Base-by-base conservation (phyloP, 2,888 invertebrate genomes). In the Chalcis sispes region DNA sequence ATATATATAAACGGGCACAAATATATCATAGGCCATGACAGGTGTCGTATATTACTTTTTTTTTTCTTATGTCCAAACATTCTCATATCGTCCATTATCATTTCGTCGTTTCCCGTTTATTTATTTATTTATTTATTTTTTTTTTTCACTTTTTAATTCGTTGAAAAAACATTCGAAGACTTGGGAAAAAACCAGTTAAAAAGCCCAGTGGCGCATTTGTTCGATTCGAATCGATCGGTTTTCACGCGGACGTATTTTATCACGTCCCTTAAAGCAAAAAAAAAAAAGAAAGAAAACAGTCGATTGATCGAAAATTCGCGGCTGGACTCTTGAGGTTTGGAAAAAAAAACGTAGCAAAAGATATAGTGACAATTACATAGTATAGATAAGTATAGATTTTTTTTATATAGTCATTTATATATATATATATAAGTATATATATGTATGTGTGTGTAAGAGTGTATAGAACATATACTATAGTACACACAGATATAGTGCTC, bases 401-500 rank as follows among this genome's bases (percentile, higher is more conserved):
- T 36, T 36, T 40, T 77, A 58, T 70, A 62, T 62, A 74, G 36
- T 36, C 58, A 59, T 72, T 79, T 79, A 72, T 79, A 77, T 73
- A 70, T 66, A 73, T 58, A 46, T 72, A 67, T 27, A 48, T 62
- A 61, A 65, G 77, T 79, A 36, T 23, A 20, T 61, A 46, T 61
- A n/a, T 23, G n/a, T 58, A 13, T 42, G 15, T 42, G 15, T 42
- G 75, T 79, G 75, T 77, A 50, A 75, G 79, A 79, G 80, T 80
- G 78, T 80, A 82, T 81, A 82, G 78, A 79, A 76, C 79, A 82
- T 82, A 78, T 80, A 77, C 48, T 79, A 80, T 80, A 79, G 78
- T 79, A 79, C 74, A 81, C 82, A 86, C 81, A 86, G 84, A 85
- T 83, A 83, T 85, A 84, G 81, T 81, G 77, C 83, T 61, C 72